Evolutionary conservation across 2,888 invertebrate genomes (phyloP), one percentile per base, ranked within the genome.

Genomic region (Hypomecis punctinalis): DNA sequence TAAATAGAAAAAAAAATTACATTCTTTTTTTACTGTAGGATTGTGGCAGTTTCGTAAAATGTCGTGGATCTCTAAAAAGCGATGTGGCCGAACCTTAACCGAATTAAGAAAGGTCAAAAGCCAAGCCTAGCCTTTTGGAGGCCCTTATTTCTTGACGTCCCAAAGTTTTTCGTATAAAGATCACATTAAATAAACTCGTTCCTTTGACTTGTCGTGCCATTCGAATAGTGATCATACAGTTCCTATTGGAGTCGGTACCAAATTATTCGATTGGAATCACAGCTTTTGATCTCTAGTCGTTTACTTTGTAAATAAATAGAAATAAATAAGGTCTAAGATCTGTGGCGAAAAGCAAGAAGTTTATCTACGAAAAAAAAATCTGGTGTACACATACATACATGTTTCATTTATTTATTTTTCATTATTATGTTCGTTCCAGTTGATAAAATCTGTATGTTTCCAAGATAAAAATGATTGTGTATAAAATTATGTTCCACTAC

Each of bases 21-120:
- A n/a, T n/a, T n/a, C n/a, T n/a, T n/a, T n/a, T n/a, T n/a, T n/a
- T n/a, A 23, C 23, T 3, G 23, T 23, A 23, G 23, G 3, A 1
- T 23, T 23, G 23, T 23, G 23, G 23, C 23, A 23, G 23, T 23
- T 23, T 23, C 48, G n/a, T 36, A 5, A 36, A 48, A 33, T 35
- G 10, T n/a, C 9, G 5, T 10, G 4, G 5, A 48, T 49, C 9
- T 46, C 13, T 52, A 6, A 13, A n/a, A 33, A 45, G 6, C 54
- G 6, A n/a, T 45, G 43, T 54, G 36, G 35, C 9, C 45, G 40
- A 52, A 47, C 10, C 56, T 33, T 47, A 9, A 55, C 43, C 36
- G 49, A 55, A 49, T 61, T 61, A 51, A 48, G 9, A 49, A 47
- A 63, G 57, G 57, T 63, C 53, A 63, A 57, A 56, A 33, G 43